Conservation (phyloP, 1,140 invertebrate species). For the Nylanderia fulva region DNA sequence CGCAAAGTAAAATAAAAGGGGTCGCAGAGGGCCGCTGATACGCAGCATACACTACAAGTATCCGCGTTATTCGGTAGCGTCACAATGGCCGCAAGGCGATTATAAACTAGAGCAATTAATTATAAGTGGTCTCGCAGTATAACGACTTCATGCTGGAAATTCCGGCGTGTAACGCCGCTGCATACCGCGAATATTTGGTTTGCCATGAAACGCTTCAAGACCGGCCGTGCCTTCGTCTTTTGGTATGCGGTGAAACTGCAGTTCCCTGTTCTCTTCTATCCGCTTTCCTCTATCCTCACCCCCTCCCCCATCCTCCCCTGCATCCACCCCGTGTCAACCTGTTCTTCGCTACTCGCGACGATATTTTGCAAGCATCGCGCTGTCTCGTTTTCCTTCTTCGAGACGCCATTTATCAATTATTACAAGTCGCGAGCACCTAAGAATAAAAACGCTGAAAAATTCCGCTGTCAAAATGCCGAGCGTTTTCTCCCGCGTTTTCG, state of each 20-base stretch:
- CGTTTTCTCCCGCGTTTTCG: constrained; percentile 39
- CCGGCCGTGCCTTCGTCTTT: constrained; percentile 76
- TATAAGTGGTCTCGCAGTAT: constrained; percentile 76
- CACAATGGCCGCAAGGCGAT: constrained; percentile 78
- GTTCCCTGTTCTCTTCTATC: constrained; percentile 62
- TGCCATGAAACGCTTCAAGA: constrained; percentile 78
- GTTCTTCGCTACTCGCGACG: constrained; percentile 1
- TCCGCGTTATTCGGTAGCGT: constrained; percentile 72
- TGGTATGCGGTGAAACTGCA: constrained; percentile 75
- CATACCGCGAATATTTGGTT: constrained; percentile 79
- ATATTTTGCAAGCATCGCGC: constrained; percentile 22
- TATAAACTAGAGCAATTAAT: constrained; percentile 82
- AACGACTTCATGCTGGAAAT: constrained; percentile 77
- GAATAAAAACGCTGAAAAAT: constrained; percentile 73
- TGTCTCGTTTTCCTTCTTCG: constrained; percentile 27
- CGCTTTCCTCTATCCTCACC: constrained; percentile 26
- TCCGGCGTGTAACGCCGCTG: constrained; percentile 70
- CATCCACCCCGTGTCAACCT: background rate
- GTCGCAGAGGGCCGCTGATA: background rate
- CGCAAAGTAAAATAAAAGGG: constrained; percentile 46
- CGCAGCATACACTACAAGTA: constrained; percentile 57
- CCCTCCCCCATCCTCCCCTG: background rate
- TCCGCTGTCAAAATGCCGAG: constrained; percentile 59
- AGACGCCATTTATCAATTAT: constrained; percentile 75
- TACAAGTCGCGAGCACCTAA: constrained; percentile 62